Conservation (phyloP, 2,797 vertebrate genomes). For the Halcyon chelicuti region DNA sequence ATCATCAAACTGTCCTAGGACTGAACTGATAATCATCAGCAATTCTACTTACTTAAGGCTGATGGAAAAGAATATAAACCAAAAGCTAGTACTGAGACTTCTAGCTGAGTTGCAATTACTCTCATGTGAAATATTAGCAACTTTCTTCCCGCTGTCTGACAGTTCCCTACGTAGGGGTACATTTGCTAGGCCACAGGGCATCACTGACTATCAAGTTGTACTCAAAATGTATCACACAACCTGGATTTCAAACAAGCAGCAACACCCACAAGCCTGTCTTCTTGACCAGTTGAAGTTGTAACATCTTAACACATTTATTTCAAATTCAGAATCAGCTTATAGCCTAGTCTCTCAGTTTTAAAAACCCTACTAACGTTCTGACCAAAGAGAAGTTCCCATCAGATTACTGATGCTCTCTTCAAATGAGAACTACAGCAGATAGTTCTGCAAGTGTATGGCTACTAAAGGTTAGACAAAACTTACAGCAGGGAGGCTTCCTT, state of each 20-base stretch:
- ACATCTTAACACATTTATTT: neutral
- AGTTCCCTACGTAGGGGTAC: neutral
- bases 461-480: neutral
- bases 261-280: neutral
- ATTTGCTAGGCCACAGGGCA: neutral
- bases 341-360: neutral
- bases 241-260: neutral
- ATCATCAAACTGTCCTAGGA: neutral
- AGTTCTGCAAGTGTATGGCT: neutral
- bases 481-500: neutral
- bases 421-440: neutral
- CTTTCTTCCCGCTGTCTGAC: neutral
- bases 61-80: neutral
- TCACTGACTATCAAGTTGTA: neutral
- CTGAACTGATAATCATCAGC: neutral
- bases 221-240: neutral
- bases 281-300: neutral
- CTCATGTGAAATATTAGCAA: accelerated
- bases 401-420: neutral
- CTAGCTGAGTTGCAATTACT: neutral
- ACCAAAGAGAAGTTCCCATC: neutral
- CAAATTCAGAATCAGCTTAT: accelerated
- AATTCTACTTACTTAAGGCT: neutral
- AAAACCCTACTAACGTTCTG: neutral
- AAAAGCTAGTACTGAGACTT: neutral